Evolutionary conservation across 2,113 vertebrate species (phyloP), one percentile per base, ranked within the genome.

Genomic region (Addax nasomaculatus): DNA sequence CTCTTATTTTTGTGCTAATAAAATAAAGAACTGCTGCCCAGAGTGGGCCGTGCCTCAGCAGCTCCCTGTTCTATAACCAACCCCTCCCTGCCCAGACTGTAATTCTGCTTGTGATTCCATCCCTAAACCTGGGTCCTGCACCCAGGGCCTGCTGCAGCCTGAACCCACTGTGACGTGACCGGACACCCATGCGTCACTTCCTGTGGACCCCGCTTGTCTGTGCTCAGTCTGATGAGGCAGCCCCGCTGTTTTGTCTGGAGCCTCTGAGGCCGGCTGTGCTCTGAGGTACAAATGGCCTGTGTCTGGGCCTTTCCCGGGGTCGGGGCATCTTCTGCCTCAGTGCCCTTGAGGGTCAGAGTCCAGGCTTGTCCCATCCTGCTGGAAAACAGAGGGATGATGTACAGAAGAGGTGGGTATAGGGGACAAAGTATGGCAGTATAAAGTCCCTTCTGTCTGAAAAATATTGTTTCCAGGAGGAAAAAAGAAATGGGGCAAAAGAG

Each of bases 21-120:
- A 51, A n/a, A 51, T 51, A 51, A 80, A 80, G 10, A 33, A 49
- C 29, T 19, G 17, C 30, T 51, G 30, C 47, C 78, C 78, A 51
- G 17, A 80, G 29, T 6, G 16, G 29, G 29, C 16, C 0, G 5
- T 33, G 47, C 29, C 30, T 51, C 78, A 33, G 30, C 1, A 0
- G 78, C 78, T 51, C 47, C 78, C 47, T n/a, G 16, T 33, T 80
- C 78, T 51, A 12, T 80, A 19, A 3, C 78, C 78, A 80, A 49
- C 17, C 30, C 78, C 78, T 51, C 47, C 10, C 47, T 51, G 78
- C 78, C 30, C 29, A 49, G 16, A 6, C 30, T 80, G 10, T 33
- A 49, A 17, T 47, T 51, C 29, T 33, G 17, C 47, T 80, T 49
- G 9, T 51, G 78, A 80, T 51, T 51, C 47, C 47, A n/a, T 51